A percentile compares a stretch with the other conserved stretches of the same genome.
Conservation (phyloP, 2,113 vertebrate species). For the Hippocampus comes region DNA sequence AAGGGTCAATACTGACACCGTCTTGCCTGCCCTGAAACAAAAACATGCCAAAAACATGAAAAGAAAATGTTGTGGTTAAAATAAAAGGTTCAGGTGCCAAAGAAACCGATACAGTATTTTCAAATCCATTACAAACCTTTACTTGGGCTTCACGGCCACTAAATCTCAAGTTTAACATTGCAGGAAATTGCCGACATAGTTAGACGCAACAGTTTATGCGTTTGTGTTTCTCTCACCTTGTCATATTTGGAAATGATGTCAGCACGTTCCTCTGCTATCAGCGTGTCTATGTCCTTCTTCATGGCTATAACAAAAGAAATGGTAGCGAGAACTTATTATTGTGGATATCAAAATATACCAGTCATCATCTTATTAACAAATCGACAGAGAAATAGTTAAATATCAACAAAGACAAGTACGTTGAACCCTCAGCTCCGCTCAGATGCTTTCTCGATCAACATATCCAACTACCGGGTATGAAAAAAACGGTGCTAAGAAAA, state of each 20-base stretch:
- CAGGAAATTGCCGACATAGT: background rate
- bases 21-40: constrained; percentile 78
- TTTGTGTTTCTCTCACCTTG: constrained; percentile 68
- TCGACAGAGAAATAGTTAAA: background rate
- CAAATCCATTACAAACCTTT: background rate
- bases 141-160: background rate
- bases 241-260: constrained; percentile 89
- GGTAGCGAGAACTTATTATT: background rate
- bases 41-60: constrained; percentile 14
- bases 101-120: background rate
- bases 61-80: background rate
- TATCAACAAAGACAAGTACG: background rate
- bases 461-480: background rate
- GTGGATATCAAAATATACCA: background rate
- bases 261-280: constrained; percentile 85
- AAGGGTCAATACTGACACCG: constrained; percentile 78
- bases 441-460: background rate
- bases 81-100: background rate
- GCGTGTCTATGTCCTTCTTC: constrained; percentile 88
- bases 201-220: background rate
- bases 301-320: constrained; percentile 77
- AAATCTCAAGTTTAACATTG: too few relatives aligned
- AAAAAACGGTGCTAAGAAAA: background rate
- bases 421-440: background rate
- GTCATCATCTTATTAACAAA: background rate